A percentile compares a stretch with the other conserved stretches of the same genome.
phyloP scores from a whole-genome alignment of 2,797 vertebrate genomes.

The Melanogrammus aeglefinus region DNA sequence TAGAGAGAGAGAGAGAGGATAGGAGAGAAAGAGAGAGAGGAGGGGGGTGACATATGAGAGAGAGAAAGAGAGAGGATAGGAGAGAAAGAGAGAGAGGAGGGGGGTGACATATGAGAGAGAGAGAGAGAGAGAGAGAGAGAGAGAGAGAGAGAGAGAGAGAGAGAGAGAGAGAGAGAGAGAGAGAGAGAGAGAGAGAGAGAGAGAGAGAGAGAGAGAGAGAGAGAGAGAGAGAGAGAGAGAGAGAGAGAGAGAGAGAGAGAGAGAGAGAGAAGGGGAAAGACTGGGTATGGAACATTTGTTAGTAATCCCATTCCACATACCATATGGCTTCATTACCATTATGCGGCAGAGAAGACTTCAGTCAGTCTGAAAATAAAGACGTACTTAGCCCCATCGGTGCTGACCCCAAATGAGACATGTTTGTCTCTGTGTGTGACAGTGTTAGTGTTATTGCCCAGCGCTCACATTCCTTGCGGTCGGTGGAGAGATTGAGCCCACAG shows the following conservation, averaged over 20 bases:
- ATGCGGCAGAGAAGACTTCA: constrained; percentile 74
- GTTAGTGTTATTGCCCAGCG: constrained; percentile 73
- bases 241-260: constrained; percentile 26
- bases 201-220: constrained; percentile 24
- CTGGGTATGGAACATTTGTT: constrained; percentile 73
- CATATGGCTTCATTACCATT: constrained; percentile 73
- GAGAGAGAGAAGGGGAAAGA: constrained; percentile 64
- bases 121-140: constrained; percentile 23
- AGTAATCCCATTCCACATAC: constrained; percentile 75
- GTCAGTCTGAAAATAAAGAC: constrained; percentile 77
- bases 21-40: constrained; percentile 21
- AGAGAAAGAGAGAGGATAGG: constrained; percentile 28
- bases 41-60: constrained; percentile 1
- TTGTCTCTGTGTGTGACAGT: constrained; percentile 73
- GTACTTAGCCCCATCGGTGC: constrained; percentile 72
- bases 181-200: constrained; percentile 25
- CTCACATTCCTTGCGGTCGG: constrained; percentile 69
- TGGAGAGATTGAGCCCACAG: constrained; percentile 61
- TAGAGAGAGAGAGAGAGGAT: constrained; percentile 20
- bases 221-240: constrained; percentile 21
- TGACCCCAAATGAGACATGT: constrained; percentile 74
- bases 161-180: constrained; percentile 33
- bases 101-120: constrained; percentile 13
- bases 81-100: constrained; percentile 21
- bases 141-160: constrained; percentile 28